Conservation (phyloP, 2,797 vertebrate genomes). For the Gobio occitaniae region DNA sequence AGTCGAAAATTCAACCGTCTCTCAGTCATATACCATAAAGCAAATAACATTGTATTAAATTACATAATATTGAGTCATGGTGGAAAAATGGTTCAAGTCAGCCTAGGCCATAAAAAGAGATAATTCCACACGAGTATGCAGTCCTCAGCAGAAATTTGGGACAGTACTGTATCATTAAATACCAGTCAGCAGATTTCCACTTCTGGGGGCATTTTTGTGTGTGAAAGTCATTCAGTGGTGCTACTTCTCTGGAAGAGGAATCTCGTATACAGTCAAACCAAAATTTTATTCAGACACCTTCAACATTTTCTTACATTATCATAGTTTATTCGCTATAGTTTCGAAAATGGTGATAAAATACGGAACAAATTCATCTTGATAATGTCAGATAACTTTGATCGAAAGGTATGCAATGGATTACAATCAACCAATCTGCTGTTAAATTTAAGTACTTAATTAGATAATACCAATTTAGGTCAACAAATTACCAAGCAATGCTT, state of each 20-base stretch:
- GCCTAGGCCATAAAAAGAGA: constrained; percentile 38
- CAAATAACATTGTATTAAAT: constrained; percentile 42
- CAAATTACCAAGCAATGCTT: too few relatives aligned
- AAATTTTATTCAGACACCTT: too few relatives aligned
- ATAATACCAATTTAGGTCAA: too few relatives aligned
- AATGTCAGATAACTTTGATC: too few relatives aligned
- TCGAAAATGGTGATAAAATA: too few relatives aligned
- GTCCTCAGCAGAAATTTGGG: constrained; percentile 50
- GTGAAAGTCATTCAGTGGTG: constrained; percentile 34
- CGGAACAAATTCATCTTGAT: too few relatives aligned
- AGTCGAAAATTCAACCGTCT: neutral
- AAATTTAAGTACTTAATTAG: too few relatives aligned
- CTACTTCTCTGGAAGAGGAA: neutral
- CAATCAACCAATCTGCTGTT: too few relatives aligned
- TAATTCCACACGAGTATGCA: constrained; percentile 45
- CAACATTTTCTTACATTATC: too few relatives aligned
- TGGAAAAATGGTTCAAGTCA: constrained; percentile 48
- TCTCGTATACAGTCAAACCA: neutral
- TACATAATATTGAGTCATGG: constrained; percentile 40
- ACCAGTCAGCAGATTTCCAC: constrained; percentile 48
- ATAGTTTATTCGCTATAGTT: too few relatives aligned
- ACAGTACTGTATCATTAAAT: constrained; percentile 48
- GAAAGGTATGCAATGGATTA: too few relatives aligned
- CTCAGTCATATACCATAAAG: constrained; percentile 45
- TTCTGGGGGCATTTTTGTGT: constrained; percentile 44